Evolutionary conservation across 2,113 vertebrate genomes (phyloP).

Genomic region (Glareola pratincola): DNA sequence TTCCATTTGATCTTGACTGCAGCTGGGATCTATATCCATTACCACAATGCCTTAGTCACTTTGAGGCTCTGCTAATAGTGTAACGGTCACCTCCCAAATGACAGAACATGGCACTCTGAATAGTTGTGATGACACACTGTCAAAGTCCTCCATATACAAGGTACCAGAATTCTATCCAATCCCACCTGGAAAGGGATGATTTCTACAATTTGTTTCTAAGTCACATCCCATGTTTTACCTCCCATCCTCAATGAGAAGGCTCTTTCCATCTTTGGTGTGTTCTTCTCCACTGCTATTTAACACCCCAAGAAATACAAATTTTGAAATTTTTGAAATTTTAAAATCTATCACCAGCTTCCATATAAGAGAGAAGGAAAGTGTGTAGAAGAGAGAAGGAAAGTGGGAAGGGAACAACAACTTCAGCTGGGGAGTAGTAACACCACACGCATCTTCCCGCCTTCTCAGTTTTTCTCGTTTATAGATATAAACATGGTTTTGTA

Average conservation of each 20-base stretch:
- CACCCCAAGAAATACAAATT: background rate
- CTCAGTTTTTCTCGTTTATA: background rate
- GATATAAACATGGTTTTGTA: background rate
- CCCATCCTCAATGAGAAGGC: background rate
- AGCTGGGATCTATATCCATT: slow-evolving; percentile 51
- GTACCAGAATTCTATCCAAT: background rate
- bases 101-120: background rate
- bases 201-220: background rate
- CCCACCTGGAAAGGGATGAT: background rate
- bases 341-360: background rate
- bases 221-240: background rate
- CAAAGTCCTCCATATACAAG: background rate
- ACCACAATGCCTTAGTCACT: background rate
- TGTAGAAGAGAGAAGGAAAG: background rate
- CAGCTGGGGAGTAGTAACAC: background rate
- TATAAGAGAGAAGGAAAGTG: no score
- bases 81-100: background rate
- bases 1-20: slow-evolving; percentile 55
- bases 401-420: background rate
- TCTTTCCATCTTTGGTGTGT: background rate
- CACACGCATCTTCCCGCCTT: background rate
- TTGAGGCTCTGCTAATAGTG: background rate
- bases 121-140: background rate
- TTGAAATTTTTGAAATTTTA: background rate
- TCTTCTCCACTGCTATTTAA: background rate